These are phyloP conservation scores for Sinosuthora webbiana DNA, from an alignment of 2,113 vertebrate genomes.

Conservation along the genomic window DNA sequence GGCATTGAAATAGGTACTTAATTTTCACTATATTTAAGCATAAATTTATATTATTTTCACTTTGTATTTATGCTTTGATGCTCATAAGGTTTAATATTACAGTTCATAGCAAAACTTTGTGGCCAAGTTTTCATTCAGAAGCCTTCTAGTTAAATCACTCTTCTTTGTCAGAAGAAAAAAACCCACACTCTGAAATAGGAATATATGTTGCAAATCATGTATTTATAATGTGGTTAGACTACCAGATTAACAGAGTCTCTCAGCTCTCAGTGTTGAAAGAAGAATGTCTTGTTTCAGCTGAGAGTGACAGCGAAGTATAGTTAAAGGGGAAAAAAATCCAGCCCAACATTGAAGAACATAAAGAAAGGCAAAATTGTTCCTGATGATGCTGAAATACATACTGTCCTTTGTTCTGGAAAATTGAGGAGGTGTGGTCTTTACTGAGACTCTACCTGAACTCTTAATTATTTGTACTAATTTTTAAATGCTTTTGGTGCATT, in stretches of 20 bases:
- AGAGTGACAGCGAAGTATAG: neutral
- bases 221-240: neutral
- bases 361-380: neutral
- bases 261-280: neutral
- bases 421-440: neutral
- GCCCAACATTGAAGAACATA: neutral
- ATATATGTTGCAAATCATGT: neutral
- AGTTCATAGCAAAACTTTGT: neutral
- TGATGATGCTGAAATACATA: neutral
- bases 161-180: neutral
- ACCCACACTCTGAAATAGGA: neutral
- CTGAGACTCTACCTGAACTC: neutral
- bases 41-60: neutral
- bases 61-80: neutral
- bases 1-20: conserved; percentile 95
- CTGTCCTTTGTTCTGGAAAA: neutral
- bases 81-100: neutral
- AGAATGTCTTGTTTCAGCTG: neutral
- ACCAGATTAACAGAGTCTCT: neutral
- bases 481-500: neutral
- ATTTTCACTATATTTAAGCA: neutral
- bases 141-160: neutral
- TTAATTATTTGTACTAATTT: neutral
- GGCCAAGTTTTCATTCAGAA: neutral
- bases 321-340: neutral